A percentile compares a stretch with the other conserved stretches of the same genome.
Conservation (phyloP, 2,888 invertebrate species). For the Pristionchus mayeri region DNA sequence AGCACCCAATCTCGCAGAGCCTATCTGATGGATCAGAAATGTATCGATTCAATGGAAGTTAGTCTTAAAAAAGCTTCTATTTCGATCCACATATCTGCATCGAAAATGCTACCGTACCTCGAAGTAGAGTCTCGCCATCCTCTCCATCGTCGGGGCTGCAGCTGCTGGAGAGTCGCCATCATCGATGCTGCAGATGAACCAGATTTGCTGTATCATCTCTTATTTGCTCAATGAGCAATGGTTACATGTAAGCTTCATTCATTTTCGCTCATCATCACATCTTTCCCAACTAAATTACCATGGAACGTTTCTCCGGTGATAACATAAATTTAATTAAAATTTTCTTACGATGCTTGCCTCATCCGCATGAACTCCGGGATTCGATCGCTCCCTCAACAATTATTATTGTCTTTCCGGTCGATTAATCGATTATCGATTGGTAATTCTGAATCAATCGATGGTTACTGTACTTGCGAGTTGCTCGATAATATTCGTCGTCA, state of each 20-base stretch:
- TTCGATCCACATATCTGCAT: too few species aligned
- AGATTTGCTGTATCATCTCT: too few species aligned
- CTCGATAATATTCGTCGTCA: constrained; percentile 30
- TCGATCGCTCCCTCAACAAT: constrained; percentile 26
- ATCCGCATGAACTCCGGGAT: constrained; percentile 46
- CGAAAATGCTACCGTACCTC: too few species aligned
- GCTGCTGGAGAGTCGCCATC: neutral
- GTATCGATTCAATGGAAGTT: too few species aligned
- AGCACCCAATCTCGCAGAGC: neutral
- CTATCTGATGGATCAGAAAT: too few species aligned
- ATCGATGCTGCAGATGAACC: constrained; percentile 28
- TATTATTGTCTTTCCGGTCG: neutral
- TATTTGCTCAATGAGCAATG: too few species aligned
- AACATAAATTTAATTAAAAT: too few species aligned
- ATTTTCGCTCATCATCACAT: neutral
- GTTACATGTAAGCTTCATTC: neutral
- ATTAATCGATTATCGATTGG: too few species aligned
- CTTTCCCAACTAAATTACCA: too few species aligned
- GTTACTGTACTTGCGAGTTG: constrained; percentile 5
- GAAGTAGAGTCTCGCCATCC: constrained; percentile 34
- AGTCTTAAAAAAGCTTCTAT: too few species aligned
- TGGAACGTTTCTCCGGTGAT: too few species aligned
- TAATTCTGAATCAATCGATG: neutral
- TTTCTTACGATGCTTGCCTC: constrained; percentile 29
- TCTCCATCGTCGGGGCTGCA: constrained; percentile 41